phyloP scores from a whole-genome alignment of 2,888 invertebrate species.

The Macaria notata region DNA sequence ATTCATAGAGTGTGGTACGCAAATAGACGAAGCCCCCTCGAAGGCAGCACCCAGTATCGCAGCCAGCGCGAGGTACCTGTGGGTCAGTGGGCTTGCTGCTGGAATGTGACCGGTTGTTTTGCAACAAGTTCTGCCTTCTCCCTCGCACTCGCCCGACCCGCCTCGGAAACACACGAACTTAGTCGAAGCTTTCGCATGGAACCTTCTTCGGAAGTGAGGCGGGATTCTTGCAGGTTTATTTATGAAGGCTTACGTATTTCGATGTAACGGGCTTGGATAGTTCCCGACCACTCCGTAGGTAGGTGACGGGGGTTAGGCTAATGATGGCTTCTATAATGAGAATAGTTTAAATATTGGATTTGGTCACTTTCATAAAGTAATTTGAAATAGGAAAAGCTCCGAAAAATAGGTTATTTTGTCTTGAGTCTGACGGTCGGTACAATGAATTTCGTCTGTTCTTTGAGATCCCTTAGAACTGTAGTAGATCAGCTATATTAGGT shows the following conservation, averaged over 20 bases:
- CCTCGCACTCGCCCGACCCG: slow-evolving; percentile 45
- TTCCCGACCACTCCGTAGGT: not conserved
- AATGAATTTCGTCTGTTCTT: too few species aligned
- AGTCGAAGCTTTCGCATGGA: slow-evolving; percentile 41
- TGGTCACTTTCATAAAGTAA: too few species aligned
- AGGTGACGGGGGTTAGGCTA: slow-evolving; percentile 1
- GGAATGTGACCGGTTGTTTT: slow-evolving; percentile 75
- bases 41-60: too few species aligned
- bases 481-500: too few species aligned
- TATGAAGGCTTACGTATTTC: slow-evolving; percentile 29
- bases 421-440: too few species aligned
- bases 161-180: slow-evolving; percentile 45
- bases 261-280: slow-evolving; percentile 12
- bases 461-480: too few species aligned
- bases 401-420: too few species aligned
- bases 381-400: too few species aligned
- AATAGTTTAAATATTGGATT: too few species aligned
- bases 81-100: slow-evolving; percentile 74
- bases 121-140: slow-evolving; percentile 71
- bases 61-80: slow-evolving; percentile 47
- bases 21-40: too few species aligned
- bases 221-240: slow-evolving; percentile 49
- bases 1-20: too few species aligned
- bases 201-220: slow-evolving; percentile 63
- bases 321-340: too few species aligned